Conservation (phyloP, 2,888 invertebrate species). For the Drosophila subsilvestris region DNA sequence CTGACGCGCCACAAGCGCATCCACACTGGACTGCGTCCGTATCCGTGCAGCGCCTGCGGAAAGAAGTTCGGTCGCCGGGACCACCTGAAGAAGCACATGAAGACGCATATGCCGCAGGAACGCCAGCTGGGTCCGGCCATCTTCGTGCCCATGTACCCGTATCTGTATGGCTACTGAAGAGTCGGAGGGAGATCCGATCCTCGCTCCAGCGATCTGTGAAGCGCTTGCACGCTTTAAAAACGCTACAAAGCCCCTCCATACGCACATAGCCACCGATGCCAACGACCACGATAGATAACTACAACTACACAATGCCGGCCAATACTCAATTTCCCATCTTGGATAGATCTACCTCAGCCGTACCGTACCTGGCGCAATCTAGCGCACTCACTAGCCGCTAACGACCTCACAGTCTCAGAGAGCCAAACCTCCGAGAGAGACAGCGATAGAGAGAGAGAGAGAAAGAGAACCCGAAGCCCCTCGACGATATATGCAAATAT, state of each 20-base stretch:
- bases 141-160: slow-evolving; percentile 87
- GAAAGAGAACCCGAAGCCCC: slow-evolving; percentile 23
- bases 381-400: slow-evolving; percentile 51
- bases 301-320: slow-evolving; percentile 52
- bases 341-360: slow-evolving; percentile 70
- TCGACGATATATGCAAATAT: slow-evolving; percentile 72
- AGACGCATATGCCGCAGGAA: slow-evolving; percentile 90
- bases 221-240: slow-evolving; percentile 75
- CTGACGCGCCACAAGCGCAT: slow-evolving; percentile 95
- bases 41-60: slow-evolving; percentile 93
- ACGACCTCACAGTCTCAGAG: slow-evolving; percentile 19
- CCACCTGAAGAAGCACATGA: slow-evolving; percentile 96
- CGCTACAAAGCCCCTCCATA: slow-evolving; percentile 45
- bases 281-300: slow-evolving; percentile 17
- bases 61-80: slow-evolving; percentile 97
- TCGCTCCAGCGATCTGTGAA: slow-evolving; percentile 59
- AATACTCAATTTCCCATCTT: slow-evolving; percentile 40
- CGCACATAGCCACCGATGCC: slow-evolving; percentile 3
- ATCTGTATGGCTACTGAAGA: slow-evolving; percentile 86
- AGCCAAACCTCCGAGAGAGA: slow-evolving; percentile 8
- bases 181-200: neutral
- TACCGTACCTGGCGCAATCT: slow-evolving; percentile 78
- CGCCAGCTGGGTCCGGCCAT: slow-evolving; percentile 87
- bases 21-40: slow-evolving; percentile 94
- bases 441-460: neutral